Base-by-base conservation (phyloP, 2,797 vertebrate genomes). In the Steatocranus sp. region DNA sequence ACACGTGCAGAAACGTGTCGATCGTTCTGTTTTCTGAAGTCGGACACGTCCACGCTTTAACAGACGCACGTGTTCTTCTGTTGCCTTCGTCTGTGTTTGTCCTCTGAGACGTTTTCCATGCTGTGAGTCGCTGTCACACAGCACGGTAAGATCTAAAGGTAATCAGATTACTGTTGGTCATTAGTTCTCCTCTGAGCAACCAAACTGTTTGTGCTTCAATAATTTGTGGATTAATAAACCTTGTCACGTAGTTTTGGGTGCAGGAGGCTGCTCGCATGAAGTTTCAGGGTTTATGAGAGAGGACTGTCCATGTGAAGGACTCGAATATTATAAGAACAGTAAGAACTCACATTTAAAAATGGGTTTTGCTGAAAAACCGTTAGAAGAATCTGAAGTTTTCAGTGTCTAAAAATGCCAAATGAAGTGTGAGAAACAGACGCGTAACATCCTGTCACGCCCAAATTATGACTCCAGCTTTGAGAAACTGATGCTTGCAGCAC, bases 111-210 rank as follows among this genome's bases (percentile, higher is more conserved):
- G 2, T 36, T 76, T 25, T 58, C 17, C 0, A 0, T 41, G 20
- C 63, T 68, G 63, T 25, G 63, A 25, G 5, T 36, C 7, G 12
- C 32, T 1, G 46, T 48, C 6, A 23, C 50, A 4, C 50, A 8
- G n/a, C 32, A 14, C 14, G 8, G 20, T 5, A 8, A 77, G 61
- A 82, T 51, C 32, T 74, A 20, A 85, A 66, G 49, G 61, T 58
- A 74, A 82, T 81, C 75, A 7, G 68, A 81, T 81, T 86, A 50
- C 43, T 54, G 46, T 51, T 38, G 20, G 12, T 53, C 20, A 18
- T 53, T 36, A 25, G 9, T 75, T 36, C 23, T 20, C 48, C 30
- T 51, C 48, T 75, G 8, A 23, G 7, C 32, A 14, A 3, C 0
- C 61, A 20, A 63, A 38, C 32, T 8, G 11, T 63, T 61, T 5